Percentiles rank a stretch among this genome's conserved stretches.
These are phyloP conservation scores for Cosmorhoe ocellata DNA, from an alignment of 2,888 invertebrate genomes.

Conservation along the genomic window DNA sequence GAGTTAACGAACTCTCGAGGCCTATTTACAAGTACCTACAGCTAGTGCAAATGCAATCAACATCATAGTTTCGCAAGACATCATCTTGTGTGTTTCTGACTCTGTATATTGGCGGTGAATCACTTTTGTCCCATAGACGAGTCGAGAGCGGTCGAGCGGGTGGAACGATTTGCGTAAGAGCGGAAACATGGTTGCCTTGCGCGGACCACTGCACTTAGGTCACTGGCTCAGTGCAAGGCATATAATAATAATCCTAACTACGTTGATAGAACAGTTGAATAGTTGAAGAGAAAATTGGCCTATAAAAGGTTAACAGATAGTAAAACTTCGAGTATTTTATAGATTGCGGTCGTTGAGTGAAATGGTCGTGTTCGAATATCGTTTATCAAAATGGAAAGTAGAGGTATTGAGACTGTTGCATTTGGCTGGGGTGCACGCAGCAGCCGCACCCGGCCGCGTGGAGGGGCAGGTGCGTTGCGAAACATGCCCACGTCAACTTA, in stretches of 20 bases:
- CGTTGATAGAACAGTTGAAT: slow-evolving; percentile 20
- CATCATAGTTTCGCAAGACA: slow-evolving; percentile 42
- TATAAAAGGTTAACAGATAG: slow-evolving; percentile 36
- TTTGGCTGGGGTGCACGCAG: slow-evolving; percentile 26
- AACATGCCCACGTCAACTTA: slow-evolving; percentile 60
- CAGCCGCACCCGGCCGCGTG: slow-evolving; percentile 35
- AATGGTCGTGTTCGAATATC: slow-evolving; percentile 25
- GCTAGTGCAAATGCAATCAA: slow-evolving; percentile 39
- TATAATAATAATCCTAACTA: too few species aligned
- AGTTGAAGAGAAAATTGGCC: slow-evolving; percentile 20
- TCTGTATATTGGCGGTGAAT: slow-evolving; percentile 39
- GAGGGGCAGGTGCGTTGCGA: slow-evolving; percentile 63
- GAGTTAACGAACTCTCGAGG: slow-evolving; percentile 23
- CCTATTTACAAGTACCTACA: slow-evolving; percentile 26
- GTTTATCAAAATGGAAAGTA: slow-evolving; percentile 30
- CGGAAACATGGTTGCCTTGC: slow-evolving; percentile 51
- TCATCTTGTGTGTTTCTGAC: slow-evolving; percentile 40
- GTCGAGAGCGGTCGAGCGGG: slow-evolving; percentile 39
- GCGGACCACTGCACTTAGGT: slow-evolving; percentile 43
- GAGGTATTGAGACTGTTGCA: slow-evolving; percentile 26
- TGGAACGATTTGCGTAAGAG: slow-evolving; percentile 49
- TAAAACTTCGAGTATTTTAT: slow-evolving; percentile 39
- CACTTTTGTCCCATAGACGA: slow-evolving; percentile 40
- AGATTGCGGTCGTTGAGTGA: slow-evolving; percentile 41
- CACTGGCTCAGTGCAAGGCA: slow-evolving; percentile 23